These are phyloP conservation scores for Taphrorychus bicolor DNA, from an alignment of 2,888 invertebrate species.

Conservation along the genomic window DNA sequence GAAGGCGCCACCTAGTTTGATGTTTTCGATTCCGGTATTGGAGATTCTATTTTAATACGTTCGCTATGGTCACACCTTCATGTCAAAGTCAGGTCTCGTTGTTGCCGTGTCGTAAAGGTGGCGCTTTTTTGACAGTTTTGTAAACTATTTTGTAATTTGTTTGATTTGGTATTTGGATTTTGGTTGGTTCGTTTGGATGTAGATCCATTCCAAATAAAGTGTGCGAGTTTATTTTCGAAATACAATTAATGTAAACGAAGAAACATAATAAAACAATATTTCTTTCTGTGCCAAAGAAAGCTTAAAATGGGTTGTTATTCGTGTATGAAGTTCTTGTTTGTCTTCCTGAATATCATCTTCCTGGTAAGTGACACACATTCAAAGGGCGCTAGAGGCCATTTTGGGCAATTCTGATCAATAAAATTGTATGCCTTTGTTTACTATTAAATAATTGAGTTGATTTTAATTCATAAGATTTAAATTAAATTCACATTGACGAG, in stretches of 20 bases:
- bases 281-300: constrained; percentile 27
- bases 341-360: constrained; percentile 75
- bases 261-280: neutral
- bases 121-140: no score
- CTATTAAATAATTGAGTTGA: neutral
- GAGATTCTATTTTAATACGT: no score
- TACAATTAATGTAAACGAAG: constrained; percentile 19
- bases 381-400: constrained; percentile 46
- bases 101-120: no score
- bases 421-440: neutral
- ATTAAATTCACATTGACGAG: neutral
- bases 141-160: no score
- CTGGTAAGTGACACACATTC: constrained; percentile 67
- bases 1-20: no score
- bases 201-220: neutral
- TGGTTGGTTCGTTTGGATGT: neutral
- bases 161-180: no score
- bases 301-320: constrained; percentile 70
- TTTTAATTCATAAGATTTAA: neutral
- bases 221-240: neutral
- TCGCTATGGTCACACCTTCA: no score
- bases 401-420: constrained; percentile 34
- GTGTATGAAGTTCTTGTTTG: constrained; percentile 74
- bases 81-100: no score
- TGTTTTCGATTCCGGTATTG: no score